These are phyloP conservation scores for Drosophila lini DNA, from an alignment of 1,140 invertebrate genomes.

Conservation along the genomic window DNA sequence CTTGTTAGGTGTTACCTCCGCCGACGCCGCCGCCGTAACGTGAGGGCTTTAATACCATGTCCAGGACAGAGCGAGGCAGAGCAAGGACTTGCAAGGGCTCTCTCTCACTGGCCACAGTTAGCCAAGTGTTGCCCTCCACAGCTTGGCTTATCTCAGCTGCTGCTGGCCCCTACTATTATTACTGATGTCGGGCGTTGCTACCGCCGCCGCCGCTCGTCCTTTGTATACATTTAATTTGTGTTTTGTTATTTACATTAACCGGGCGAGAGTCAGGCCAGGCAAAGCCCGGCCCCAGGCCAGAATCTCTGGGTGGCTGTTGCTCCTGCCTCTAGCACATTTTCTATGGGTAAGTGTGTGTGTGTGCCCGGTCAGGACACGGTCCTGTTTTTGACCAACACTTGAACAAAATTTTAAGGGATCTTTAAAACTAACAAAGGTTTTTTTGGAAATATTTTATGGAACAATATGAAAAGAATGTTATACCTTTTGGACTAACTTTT, in stretches of 20 bases:
- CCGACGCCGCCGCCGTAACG: constrained; percentile 43
- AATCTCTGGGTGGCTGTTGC: constrained; percentile 14
- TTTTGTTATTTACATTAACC: constrained; percentile 83
- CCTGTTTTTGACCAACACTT: constrained; percentile 6
- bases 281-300: constrained; percentile 15
- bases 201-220: constrained; percentile 48
- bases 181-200: constrained; percentile 20
- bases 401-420: not conserved
- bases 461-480: too few species aligned
- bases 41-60: constrained; percentile 73
- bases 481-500: too few species aligned
- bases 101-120: constrained; percentile 53
- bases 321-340: constrained; percentile 66
- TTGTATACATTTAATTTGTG: constrained; percentile 83
- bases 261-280: constrained; percentile 55
- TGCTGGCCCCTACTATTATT: constrained; percentile 40
- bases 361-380: constrained; percentile 10
- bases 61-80: constrained; percentile 17
- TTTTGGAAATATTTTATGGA: not conserved
- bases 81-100: constrained; percentile 27
- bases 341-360: constrained; percentile 26
- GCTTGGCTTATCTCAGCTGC: constrained; percentile 76
- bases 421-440: not conserved
- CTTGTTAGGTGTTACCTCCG: constrained; percentile 63
- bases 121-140: constrained; percentile 62